A percentile compares a stretch with the other conserved stretches of the same genome.
These are phyloP conservation scores for Aelia acuminata DNA, from an alignment of 2,888 invertebrate genomes.

Conservation along the genomic window DNA sequence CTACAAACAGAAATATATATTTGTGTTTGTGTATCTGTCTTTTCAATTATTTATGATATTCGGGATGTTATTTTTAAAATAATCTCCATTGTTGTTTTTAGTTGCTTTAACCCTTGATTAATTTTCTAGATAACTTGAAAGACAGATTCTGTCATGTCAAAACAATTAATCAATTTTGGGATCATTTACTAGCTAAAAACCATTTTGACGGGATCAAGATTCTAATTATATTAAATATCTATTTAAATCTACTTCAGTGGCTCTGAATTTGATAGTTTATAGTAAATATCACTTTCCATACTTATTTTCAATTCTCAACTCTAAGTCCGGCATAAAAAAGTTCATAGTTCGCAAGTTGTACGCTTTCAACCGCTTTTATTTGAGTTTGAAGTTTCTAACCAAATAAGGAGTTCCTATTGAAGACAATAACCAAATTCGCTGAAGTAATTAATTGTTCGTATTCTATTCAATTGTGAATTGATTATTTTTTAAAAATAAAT, in stretches of 20 bases:
- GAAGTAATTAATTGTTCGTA: neutral
- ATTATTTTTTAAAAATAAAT: neutral
- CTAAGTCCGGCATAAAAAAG: neutral
- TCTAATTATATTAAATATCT: neutral
- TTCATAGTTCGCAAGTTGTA: neutral
- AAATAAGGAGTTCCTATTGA: neutral
- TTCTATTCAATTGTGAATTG: neutral
- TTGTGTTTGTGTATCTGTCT: too few relatives aligned
- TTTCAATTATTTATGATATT: too few relatives aligned
- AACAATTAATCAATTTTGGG: neutral
- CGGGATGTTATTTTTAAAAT: too few relatives aligned
- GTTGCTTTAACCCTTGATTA: too few relatives aligned
- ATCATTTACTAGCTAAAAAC: too few relatives aligned
- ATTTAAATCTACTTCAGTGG: neutral
- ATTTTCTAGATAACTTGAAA: neutral
- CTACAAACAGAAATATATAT: too few relatives aligned
- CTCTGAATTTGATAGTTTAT: neutral
- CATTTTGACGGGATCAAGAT: too few relatives aligned
- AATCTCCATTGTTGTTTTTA: too few relatives aligned
- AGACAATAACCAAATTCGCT: slow-evolving; percentile 1
- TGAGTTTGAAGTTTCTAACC: neutral
- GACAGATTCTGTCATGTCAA: neutral
- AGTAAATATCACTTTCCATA: neutral
- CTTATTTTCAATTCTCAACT: neutral
- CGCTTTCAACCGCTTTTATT: neutral